Base-by-base conservation (phyloP, 2,888 invertebrate species). In the Lobophora halterata region DNA sequence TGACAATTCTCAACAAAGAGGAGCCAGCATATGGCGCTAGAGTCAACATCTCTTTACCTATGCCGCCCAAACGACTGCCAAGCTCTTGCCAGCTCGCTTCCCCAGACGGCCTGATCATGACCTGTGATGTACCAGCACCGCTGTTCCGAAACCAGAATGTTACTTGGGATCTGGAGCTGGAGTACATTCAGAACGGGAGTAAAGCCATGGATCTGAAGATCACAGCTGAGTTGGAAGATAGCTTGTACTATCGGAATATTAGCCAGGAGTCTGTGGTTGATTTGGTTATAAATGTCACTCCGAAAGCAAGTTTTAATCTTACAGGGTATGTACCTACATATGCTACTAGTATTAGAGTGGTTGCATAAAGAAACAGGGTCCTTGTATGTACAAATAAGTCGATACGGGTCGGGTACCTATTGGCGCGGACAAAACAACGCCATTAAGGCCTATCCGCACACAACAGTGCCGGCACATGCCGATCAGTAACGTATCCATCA, bases 1-100 rank as follows among this genome's bases (percentile, higher is more conserved):
- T 88, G 0, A 72, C 53, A 1, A 62, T 85, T 0, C 7, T 62
- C 0, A 83, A 87, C 31, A 61, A 53, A 31, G 77, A 72, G 33
- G 87, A 87, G 49, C 83, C 87, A n/a, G 82, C 82, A 0, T 85
- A 78, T 19, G 81, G 76, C 4, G 78, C 79, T 0, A 72, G 63
- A 44, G 69, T 83, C 0, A 58, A 70, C 3, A 49, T 87, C 1
- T 54, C 56, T 0, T 45, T 86, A 1, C 80, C 85, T 1, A 55
- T 68, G 10, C 57, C 62, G 9, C 80, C 80, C 0, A 71, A 70
- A 40, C 61, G 85, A 33, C 62, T 85, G 0, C 85, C 79, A 2
- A 67, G 64, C 7, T 68, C 65, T 2, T 87, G 86, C n/a, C n/a
- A n/a, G n/a, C n/a, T n/a, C n/a, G n/a, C n/a, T 37, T 64, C 67